Conservation (phyloP, 2,797 vertebrate species). For the Pyrocephalus nanus region DNA sequence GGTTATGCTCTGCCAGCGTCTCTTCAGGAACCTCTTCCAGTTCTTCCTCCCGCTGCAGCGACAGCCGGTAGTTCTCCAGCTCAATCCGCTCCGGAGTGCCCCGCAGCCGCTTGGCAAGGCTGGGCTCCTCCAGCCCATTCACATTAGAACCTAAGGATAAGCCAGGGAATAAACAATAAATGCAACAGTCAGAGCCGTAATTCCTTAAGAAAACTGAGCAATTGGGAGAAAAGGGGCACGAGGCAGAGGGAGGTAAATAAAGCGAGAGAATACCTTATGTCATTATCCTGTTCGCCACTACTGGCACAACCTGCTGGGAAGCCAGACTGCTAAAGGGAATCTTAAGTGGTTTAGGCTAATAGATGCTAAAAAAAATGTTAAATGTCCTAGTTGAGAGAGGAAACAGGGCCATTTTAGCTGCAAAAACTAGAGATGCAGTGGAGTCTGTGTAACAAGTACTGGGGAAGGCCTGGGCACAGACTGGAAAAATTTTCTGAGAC, state of each 20-base stretch:
- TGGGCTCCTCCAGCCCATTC: slow-evolving; percentile 91
- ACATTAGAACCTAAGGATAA: slow-evolving; percentile 79
- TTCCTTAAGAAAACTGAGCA: not conserved
- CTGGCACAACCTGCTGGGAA: not conserved
- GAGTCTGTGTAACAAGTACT: not conserved
- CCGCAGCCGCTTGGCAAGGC: slow-evolving; percentile 87
- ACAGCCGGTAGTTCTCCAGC: slow-evolving; percentile 95
- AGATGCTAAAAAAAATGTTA: slow-evolving; percentile 26
- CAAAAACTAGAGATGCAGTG: not conserved
- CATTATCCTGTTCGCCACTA: not conserved
- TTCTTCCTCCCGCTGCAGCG: slow-evolving; percentile 88
- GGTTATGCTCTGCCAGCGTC: slow-evolving; percentile 94
- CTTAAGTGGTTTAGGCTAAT: slow-evolving; percentile 10
- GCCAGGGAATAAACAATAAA: not conserved
- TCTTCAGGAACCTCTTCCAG: slow-evolving; percentile 95
- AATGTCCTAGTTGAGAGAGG: not conserved
- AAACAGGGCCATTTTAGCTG: not conserved
- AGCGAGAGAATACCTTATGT: not conserved
- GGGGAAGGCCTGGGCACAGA: not conserved
- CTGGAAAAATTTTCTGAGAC: not conserved
- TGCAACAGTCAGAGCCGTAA: not conserved
- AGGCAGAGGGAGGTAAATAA: slow-evolving; percentile 41
- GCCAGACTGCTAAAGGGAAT: slow-evolving; percentile 16
- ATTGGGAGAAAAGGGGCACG: not conserved
- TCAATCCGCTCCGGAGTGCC: slow-evolving; percentile 96